Base-by-base conservation (phyloP, 2,888 invertebrate species). In the Suillia variegata region DNA sequence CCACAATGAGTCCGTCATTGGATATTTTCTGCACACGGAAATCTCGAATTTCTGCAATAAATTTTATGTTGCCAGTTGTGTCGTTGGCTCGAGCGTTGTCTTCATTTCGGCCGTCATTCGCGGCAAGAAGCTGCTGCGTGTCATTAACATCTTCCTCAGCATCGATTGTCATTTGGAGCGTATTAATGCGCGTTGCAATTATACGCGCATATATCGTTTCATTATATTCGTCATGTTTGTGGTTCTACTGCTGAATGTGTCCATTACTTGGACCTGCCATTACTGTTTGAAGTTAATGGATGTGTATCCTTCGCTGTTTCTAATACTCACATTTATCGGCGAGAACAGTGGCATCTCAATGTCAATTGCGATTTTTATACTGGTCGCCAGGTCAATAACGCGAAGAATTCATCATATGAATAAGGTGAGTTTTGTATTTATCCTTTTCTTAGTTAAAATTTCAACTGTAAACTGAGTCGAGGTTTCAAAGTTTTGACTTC, bases 351-450 rank as follows among this genome's bases (percentile, higher is more conserved):
- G 67, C 0, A 57, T 66, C 1, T 64, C 59, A 5, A 22, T 68
- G 13, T 26, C 56, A 17, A 60, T 65, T 20, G 38, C 48, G 2
- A 22, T 67, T 6, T 66, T 66, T 54, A 58, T 55, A 42, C 56
- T 62, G 10, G 21, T 63, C 10, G 48, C 55, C 1, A 60, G 58
- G 54, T 63, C 65, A 5, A 50, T 65, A 13, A 34, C 62, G 21
- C 45, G 62, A 1, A 55, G 69, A 24, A 17, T 65, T 12, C 3
- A n/a, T 3, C 24, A 49, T 8, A 31, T 70, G 26, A 65, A 70
- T 59, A 60, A 53, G 65, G 69, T 69, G 18, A 62, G 67, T 61
- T 10, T n/a, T n/a, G n/a, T n/a, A n/a, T n/a, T n/a, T n/a, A n/a
- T n/a, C n/a, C n/a, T n/a, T n/a, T n/a, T n/a, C n/a, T n/a, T n/a